Percentiles rank a stretch among this genome's conserved stretches.
Evolutionary conservation across 2,888 invertebrate species (phyloP).

Genomic region (Chalcis sispes): DNA sequence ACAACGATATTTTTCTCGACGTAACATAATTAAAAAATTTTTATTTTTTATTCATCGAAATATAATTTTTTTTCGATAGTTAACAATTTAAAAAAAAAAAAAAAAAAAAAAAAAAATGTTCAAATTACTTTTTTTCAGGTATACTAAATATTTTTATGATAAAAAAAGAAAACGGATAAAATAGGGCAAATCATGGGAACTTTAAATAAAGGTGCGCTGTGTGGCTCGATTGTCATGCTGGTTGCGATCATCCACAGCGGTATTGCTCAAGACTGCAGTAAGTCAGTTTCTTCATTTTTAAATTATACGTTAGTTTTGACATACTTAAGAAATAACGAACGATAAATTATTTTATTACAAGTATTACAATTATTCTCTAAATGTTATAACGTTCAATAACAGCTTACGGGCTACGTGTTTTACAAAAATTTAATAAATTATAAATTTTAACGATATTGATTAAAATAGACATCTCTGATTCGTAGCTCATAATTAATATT

Average conservation of each 20-base stretch:
- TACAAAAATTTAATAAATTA: neutral
- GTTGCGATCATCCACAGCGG: neutral
- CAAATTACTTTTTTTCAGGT: neutral
- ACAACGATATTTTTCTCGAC: no score
- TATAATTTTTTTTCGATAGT: no score
- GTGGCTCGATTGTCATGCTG: neutral
- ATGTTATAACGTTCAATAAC: neutral
- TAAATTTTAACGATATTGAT: no score
- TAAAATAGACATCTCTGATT: no score
- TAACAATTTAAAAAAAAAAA: no score
- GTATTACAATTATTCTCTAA: neutral
- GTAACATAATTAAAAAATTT: no score
- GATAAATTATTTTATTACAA: neutral
- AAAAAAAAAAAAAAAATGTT: no score
- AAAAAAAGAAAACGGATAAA: neutral
- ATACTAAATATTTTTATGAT: neutral
- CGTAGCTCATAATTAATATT: no score
- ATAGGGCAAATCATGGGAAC: neutral
- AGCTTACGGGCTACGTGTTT: neutral
- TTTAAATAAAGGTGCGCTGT: neutral
- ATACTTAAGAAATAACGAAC: no score
- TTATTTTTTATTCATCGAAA: no score
- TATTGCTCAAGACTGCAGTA: slow-evolving; percentile 15
- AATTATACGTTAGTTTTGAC: no score
- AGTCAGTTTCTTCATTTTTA: no score